phyloP scores from a whole-genome alignment of 2,113 vertebrate genomes.

The Reinhardtius hippoglossoides region DNA sequence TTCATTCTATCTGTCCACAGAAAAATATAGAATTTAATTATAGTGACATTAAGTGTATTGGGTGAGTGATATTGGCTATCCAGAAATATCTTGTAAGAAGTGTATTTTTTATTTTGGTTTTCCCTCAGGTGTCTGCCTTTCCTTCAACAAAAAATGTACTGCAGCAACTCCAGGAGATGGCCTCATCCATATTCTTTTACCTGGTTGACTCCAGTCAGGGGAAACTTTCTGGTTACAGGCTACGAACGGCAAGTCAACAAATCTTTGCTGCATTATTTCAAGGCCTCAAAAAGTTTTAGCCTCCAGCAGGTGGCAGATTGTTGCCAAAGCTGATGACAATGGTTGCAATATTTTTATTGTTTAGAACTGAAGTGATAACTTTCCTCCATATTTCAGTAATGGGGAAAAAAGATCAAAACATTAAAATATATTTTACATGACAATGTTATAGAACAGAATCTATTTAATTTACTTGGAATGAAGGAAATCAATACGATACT shows the following conservation, averaged over 20 bases:
- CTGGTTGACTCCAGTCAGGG: conserved; percentile 90
- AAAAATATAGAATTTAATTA: not conserved
- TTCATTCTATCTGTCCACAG: not conserved
- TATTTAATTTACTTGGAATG: no score
- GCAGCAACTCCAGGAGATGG: conserved; percentile 92
- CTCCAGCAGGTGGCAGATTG: no score
- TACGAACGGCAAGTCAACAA: conserved; percentile 85
- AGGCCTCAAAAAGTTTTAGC: not conserved
- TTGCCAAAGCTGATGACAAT: no score
- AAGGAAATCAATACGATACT: no score
- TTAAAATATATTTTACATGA: not conserved
- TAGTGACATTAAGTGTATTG: no score
- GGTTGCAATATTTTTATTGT: not conserved
- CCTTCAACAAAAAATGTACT: conserved; percentile 94
- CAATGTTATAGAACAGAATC: no score
- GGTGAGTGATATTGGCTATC: not conserved
- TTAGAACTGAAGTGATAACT: not conserved
- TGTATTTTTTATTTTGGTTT: not conserved
- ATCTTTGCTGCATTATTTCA: not conserved
- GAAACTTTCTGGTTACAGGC: conserved; percentile 89
- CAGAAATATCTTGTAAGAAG: not conserved
- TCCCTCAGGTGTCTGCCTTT: conserved; percentile 90
- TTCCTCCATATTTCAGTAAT: not conserved
- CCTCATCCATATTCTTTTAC: conserved; percentile 93
- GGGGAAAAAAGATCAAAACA: not conserved